Evolutionary conservation across 2,113 vertebrate species (phyloP).

Genomic region (Columba livia): DNA sequence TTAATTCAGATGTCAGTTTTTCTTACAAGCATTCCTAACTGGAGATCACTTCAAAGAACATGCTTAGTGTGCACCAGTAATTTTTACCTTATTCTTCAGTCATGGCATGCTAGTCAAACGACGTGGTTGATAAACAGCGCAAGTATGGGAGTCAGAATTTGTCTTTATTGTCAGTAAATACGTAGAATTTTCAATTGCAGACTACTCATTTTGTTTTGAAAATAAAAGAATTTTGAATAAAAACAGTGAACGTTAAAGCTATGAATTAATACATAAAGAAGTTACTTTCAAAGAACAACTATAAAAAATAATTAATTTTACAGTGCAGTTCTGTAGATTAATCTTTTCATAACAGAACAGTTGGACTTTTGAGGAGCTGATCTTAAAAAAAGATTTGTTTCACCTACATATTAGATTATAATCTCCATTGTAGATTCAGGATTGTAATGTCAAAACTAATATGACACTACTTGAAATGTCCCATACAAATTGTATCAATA

Average conservation of each 20-base stretch:
- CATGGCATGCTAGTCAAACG: background rate
- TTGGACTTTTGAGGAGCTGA: background rate
- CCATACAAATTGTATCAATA: background rate
- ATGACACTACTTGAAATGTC: background rate
- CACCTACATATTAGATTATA: background rate
- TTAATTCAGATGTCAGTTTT: background rate
- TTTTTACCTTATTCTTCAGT: background rate
- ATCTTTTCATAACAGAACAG: background rate
- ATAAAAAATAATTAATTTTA: background rate
- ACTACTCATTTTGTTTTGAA: background rate
- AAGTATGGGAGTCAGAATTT: background rate
- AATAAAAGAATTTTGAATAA: background rate
- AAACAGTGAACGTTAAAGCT: background rate
- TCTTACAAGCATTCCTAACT: background rate
- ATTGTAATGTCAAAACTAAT: background rate
- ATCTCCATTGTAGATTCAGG: background rate
- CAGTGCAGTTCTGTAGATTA: background rate
- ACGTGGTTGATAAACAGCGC: background rate
- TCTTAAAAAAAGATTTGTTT: background rate
- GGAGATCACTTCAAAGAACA: background rate
- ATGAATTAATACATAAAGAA: background rate
- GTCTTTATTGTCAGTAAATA: background rate
- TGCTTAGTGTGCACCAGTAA: background rate
- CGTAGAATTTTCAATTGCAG: background rate
- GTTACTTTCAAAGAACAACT: background rate